Evolutionary conservation across 2,888 invertebrate species (phyloP), one percentile per base, ranked within the genome.

Genomic region (Terebella lapidaria): DNA sequence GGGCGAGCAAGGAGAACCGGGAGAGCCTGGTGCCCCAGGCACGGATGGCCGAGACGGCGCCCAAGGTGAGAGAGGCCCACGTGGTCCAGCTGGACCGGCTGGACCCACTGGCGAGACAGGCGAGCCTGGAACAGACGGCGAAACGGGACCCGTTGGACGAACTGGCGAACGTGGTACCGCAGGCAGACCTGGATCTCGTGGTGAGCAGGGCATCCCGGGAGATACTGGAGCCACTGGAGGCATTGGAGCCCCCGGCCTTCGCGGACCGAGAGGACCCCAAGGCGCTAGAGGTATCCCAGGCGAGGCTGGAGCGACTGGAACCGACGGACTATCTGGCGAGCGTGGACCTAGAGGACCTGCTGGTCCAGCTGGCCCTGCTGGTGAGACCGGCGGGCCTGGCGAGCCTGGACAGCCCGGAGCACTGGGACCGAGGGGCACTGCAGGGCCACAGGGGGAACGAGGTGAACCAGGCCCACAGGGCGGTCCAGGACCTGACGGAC

Each of bases 111-210:
- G 66, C n/a, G 29, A 46, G 45, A 42, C 60, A 22, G 66, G 57
- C 20, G 42, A 52, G 26, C 26, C 54, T 20, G 63, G 63, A 45
- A 47, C 56, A n/a, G 25, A 35, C 52, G 60, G 15, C 20, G 35
- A 15, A 25, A 4, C 10, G 28, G 84, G 88, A 3, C 42, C 26
- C 10, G 22, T 51, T n/a, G 61, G 61, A 46, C 54, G 29, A 15
- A 28, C 58, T 25, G 65, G 65, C 18, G 22, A 45, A 29, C 56
- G 56, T 42, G 65, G 64, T 51, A 2, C 18, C 10, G 42, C 10
- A 15, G 42, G 42, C 42, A 35, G 20, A 29, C 54, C 55, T 1
- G 60, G 60, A 57, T 29, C 57, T 3, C 35, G 54, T 46, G 62
- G 65, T 47, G 26, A 28, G 15, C 30, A 24, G 30, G 61, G 63